Percentiles rank a stretch among this genome's conserved stretches.
phyloP scores from a whole-genome alignment of 2,113 vertebrate species.

The Carollia perspicillata region DNA sequence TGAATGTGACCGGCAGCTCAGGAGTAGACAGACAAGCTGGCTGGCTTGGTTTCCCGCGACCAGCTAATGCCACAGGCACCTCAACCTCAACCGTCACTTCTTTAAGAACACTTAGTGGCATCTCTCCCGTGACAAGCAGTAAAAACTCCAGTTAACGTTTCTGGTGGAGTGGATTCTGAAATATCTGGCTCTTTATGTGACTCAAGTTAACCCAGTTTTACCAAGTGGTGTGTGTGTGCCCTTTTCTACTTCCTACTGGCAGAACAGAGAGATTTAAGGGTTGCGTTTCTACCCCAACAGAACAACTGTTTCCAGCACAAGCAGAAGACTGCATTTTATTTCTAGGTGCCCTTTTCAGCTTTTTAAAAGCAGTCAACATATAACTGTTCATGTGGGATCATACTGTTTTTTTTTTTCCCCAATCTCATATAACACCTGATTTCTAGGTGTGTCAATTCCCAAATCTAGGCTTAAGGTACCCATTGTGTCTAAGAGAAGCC shows the following conservation, averaged over 20 bases:
- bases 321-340: neutral
- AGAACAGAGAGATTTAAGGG: neutral
- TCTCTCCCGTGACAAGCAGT: neutral
- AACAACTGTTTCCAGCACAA: neutral
- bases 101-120: neutral
- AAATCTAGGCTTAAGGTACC: neutral
- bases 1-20: neutral
- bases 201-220: neutral
- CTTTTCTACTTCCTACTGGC: neutral
- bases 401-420: neutral
- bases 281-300: neutral
- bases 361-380: neutral
- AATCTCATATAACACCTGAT: neutral
- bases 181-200: neutral
- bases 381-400: neutral
- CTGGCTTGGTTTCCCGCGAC: neutral
- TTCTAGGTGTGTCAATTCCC: neutral
- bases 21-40: neutral
- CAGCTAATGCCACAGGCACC: neutral
- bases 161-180: neutral
- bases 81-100: neutral
- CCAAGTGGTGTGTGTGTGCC: neutral
- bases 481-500: neutral
- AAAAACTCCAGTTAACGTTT: neutral
- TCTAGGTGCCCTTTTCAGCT: neutral